Evolutionary conservation across 2,113 vertebrate genomes (phyloP).

Genomic region (Dipodomys spectabilis): DNA sequence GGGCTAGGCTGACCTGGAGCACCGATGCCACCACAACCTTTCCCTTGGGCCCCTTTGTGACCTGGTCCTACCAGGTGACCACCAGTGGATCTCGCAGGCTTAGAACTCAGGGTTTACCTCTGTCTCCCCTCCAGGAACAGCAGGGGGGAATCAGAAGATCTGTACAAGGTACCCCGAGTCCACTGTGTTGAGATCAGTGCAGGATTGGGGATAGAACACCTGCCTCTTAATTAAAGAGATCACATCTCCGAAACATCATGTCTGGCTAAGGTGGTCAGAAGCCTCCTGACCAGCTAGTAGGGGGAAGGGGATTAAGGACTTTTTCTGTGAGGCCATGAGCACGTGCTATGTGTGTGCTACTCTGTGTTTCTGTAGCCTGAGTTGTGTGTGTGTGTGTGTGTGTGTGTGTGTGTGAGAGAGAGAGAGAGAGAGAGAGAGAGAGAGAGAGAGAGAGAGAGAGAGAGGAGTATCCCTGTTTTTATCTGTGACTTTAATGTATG

Average conservation of each 20-base stretch:
- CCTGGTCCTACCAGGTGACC: neutral
- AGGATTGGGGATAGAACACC: neutral
- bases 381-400: neutral
- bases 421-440: no score
- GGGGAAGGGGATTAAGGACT: neutral
- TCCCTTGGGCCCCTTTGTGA: neutral
- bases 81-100: neutral
- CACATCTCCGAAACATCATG: neutral
- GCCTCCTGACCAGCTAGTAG: neutral
- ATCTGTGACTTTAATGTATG: neutral
- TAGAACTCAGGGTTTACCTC: neutral
- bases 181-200: neutral
- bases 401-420: neutral
- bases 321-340: neutral
- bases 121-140: neutral
- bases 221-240: neutral
- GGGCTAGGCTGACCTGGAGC: neutral
- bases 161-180: neutral
- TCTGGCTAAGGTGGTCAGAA: neutral
- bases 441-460: no score
- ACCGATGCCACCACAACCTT: neutral
- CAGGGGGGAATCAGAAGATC: neutral
- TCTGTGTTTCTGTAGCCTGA: neutral
- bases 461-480: neutral
- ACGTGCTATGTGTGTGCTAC: neutral